Conservation (phyloP, 2,797 vertebrate species). For the Coranthus polyacanthus region DNA sequence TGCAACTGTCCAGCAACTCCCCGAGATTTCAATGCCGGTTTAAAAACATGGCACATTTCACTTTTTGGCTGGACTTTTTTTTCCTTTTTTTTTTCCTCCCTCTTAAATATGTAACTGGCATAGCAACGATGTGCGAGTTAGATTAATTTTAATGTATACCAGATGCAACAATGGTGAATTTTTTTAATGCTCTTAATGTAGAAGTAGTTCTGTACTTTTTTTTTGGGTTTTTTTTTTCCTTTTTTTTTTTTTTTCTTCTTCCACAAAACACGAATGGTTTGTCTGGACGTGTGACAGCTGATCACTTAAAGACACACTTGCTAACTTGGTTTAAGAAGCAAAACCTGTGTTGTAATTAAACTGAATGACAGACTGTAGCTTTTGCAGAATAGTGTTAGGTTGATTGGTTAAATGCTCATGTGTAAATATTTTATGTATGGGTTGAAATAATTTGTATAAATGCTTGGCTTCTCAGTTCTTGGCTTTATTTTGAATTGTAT, state of each 20-base stretch:
- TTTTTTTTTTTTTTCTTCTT: conserved; percentile 62
- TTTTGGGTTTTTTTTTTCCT: conserved; percentile 70
- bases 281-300: conserved; percentile 64
- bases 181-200: conserved; percentile 80
- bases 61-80: conserved; percentile 55
- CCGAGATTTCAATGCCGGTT: conserved; percentile 57
- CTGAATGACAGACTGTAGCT: conserved; percentile 89
- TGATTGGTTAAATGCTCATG: conserved; percentile 88
- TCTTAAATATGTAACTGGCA: conserved; percentile 59
- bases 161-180: conserved; percentile 85
- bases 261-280: conserved; percentile 75
- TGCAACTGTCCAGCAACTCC: conserved; percentile 58
- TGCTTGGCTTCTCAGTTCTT: conserved; percentile 92
- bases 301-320: conserved; percentile 87
- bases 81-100: too few species aligned
- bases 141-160: conserved; percentile 90
- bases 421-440: conserved; percentile 99
- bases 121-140: conserved; percentile 85
- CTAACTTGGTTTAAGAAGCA: conserved; percentile 86
- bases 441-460: conserved; percentile 98
- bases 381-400: conserved; percentile 90
- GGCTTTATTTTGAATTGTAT: conserved; percentile 94
- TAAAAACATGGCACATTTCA: conserved; percentile 67
- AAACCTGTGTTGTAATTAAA: conserved; percentile 81
- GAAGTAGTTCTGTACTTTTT: conserved; percentile 79